phyloP scores from a whole-genome alignment of 1,140 invertebrate genomes.

The Potamilus streckersoni region DNA sequence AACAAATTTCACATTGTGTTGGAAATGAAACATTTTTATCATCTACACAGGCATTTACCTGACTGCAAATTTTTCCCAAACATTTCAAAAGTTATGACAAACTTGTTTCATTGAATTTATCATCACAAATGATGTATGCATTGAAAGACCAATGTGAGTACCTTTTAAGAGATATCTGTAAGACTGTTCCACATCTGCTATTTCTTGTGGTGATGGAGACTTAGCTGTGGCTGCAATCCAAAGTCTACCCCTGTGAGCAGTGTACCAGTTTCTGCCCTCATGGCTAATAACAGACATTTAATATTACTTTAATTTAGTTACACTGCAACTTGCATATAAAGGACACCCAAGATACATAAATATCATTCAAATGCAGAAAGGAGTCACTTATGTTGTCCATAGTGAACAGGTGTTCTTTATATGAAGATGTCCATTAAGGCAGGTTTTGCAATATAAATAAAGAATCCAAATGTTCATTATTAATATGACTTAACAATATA shows the following conservation, averaged over 20 bases:
- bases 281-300: slow-evolving; percentile 73
- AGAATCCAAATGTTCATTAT: no score
- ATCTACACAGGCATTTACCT: not conserved
- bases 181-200: slow-evolving; percentile 78
- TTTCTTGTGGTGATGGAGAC: slow-evolving; percentile 77
- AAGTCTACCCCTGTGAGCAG: slow-evolving; percentile 86
- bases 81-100: not conserved
- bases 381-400: no score
- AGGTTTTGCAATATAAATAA: no score
- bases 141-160: slow-evolving; percentile 55
- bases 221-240: slow-evolving; percentile 94
- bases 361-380: no score
- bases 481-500: no score
- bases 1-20: no score
- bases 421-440: no score
- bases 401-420: no score
- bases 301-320: no score
- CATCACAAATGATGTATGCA: not conserved
- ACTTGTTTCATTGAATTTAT: not conserved
- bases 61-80: not conserved
- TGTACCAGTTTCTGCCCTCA: slow-evolving; percentile 95
- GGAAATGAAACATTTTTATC: no score
- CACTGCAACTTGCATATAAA: no score
- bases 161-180: slow-evolving; percentile 79
- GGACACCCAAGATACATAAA: no score